phyloP scores from a whole-genome alignment of 2,888 invertebrate genomes.

The Spialia ferax region DNA sequence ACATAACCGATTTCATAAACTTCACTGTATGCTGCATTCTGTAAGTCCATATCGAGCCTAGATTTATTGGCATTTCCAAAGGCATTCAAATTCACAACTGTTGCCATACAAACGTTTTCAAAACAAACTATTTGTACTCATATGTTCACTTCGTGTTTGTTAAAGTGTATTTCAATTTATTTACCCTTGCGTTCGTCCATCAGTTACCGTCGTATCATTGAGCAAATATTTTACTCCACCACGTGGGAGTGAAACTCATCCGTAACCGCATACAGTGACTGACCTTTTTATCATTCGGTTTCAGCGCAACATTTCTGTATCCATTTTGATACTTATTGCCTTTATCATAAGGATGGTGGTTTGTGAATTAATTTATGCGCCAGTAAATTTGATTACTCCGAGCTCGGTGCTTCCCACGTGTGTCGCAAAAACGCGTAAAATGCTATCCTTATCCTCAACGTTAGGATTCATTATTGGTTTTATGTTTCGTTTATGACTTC shows the following conservation, averaged over 20 bases:
- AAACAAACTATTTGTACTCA: not conserved
- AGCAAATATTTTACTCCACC: constrained; percentile 41
- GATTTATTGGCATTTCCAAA: constrained; percentile 10
- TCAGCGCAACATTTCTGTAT: constrained; percentile 1
- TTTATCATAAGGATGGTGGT: constrained; percentile 1
- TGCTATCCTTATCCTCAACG: constrained; percentile 29
- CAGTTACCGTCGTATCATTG: constrained; percentile 25
- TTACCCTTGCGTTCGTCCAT: constrained; percentile 29
- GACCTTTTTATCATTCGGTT: constrained; percentile 14
- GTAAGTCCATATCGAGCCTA: not conserved
- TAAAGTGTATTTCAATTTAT: constrained; percentile 17
- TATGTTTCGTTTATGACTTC: constrained; percentile 16
- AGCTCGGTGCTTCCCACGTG: constrained; percentile 65
- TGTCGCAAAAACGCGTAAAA: constrained; percentile 45
- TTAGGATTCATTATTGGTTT: constrained; percentile 37
- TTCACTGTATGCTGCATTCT: constrained; percentile 2
- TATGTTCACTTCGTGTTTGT: constrained; percentile 20
- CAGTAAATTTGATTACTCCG: constrained; percentile 51
- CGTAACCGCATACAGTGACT: constrained; percentile 33
- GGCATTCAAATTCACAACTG: constrained; percentile 12
- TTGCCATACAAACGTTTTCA: constrained; percentile 12
- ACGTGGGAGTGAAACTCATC: constrained; percentile 44
- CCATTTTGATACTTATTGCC: constrained; percentile 18
- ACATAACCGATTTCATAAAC: constrained; percentile 14
- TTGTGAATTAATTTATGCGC: not conserved